A percentile compares a stretch with the other conserved stretches of the same genome.
These are phyloP conservation scores for Microplitis manilae DNA, from an alignment of 2,888 invertebrate genomes.

Conservation along the genomic window DNA sequence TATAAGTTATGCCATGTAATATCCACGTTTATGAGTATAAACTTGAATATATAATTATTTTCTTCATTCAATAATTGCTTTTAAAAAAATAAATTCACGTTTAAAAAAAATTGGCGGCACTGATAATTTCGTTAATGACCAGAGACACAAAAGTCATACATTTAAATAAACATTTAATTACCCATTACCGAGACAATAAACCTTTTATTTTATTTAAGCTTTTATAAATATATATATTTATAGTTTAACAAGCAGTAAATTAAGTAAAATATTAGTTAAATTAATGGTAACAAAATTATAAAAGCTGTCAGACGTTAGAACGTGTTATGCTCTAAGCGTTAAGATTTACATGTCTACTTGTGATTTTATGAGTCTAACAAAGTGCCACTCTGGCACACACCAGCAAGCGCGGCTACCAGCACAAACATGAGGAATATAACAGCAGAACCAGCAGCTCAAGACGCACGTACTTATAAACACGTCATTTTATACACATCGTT, in stretches of 20 bases:
- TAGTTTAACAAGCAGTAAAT: neutral
- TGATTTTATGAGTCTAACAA: constrained; percentile 69
- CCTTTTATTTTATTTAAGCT: too few relatives aligned
- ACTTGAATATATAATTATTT: neutral
- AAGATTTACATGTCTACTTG: constrained; percentile 69
- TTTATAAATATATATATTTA: neutral
- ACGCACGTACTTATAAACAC: constrained; percentile 61
- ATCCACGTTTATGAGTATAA: constrained; percentile 35
- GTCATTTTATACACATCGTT: constrained; percentile 57
- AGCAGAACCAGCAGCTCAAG: neutral
- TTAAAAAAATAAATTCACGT: too few relatives aligned
- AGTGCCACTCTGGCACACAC: constrained; percentile 62
- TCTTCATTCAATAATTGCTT: neutral
- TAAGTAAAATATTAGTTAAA: constrained; percentile 32
- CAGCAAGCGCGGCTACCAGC: neutral
- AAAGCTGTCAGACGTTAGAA: constrained; percentile 66
- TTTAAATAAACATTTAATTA: too few relatives aligned
- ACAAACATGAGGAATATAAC: constrained; percentile 20
- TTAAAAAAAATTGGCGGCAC: too few relatives aligned
- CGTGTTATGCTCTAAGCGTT: constrained; percentile 51
- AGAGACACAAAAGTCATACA: too few relatives aligned
- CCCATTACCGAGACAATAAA: too few relatives aligned
- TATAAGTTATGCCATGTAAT: constrained; percentile 48
- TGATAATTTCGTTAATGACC: too few relatives aligned
- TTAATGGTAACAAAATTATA: constrained; percentile 50